These are phyloP conservation scores for Spilosoma lubricipeda DNA, from an alignment of 2,888 invertebrate species.

Conservation along the genomic window DNA sequence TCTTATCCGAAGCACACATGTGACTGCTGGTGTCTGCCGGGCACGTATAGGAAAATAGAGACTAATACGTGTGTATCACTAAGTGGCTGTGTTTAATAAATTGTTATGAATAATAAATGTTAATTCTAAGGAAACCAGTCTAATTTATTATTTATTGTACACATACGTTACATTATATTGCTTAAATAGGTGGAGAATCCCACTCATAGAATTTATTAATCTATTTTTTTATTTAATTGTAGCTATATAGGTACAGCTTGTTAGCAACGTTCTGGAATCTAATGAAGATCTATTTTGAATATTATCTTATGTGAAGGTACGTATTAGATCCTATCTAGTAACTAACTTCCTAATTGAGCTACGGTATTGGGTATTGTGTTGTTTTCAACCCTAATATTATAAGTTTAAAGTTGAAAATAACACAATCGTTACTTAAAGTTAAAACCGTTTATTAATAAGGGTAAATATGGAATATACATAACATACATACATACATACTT, in stretches of 20 bases:
- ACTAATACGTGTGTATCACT: slow-evolving; percentile 48
- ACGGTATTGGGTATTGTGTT: too few species aligned
- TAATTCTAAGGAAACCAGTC: slow-evolving; percentile 22
- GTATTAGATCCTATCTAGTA: background rate
- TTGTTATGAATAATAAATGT: slow-evolving; percentile 19
- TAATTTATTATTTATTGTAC: background rate
- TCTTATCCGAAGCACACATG: slow-evolving; percentile 53
- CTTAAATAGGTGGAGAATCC: background rate
- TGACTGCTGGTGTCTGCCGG: slow-evolving; percentile 60
- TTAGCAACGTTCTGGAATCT: background rate
- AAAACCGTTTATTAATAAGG: too few species aligned
- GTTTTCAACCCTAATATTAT: too few species aligned
- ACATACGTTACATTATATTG: background rate
- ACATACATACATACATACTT: too few species aligned
- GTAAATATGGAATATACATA: too few species aligned
- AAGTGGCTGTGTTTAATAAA: slow-evolving; percentile 19
- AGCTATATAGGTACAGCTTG: background rate
- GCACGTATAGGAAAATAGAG: slow-evolving; percentile 50
- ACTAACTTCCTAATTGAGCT: too few species aligned
- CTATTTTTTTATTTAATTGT: background rate
- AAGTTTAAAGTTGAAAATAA: too few species aligned
- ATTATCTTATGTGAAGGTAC: background rate
- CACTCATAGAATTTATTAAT: background rate
- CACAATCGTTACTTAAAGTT: too few species aligned
- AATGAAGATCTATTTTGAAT: background rate